Evolutionary conservation across 2,888 invertebrate genomes (phyloP), one percentile per base, ranked within the genome.

Genomic region (Alloplasta piceator): DNA sequence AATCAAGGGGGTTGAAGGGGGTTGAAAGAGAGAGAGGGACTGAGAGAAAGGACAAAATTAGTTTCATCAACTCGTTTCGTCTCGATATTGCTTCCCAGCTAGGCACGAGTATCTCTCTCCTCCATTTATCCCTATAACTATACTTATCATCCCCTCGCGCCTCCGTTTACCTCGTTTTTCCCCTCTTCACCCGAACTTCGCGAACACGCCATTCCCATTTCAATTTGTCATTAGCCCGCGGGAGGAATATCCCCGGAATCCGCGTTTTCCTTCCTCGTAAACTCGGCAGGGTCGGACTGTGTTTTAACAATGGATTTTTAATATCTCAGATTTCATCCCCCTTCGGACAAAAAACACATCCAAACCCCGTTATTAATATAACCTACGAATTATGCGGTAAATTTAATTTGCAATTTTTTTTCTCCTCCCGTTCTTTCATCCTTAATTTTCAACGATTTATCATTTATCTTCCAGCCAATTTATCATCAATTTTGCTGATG

Each of bases 61-160:
- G 86, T 87, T 86, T 85, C 89, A 83, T 86, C 85, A 83, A 84
- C 85, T 84, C 83, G 81, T 83, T 85, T 78, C 82, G 82, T 82
- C 84, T 81, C 83, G 85, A 84, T 81, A 83, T 81, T 76, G 75
- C 82, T 82, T 72, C 86, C 67, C 73, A 77, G 76, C 75, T 73
- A 68, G 63, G 72, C 75, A 82, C 64, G 60, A 46, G 58, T 68
- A 76, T 67, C 78, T 41, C 64, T 60, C 26, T 50, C 48, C 61
- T 63, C 67, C 46, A n/a, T 26, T 68, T 9, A 1, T 60, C 56
- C 36, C 52, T 36, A 38, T 46, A 55, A 7, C 60, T 60, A 60
- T 56, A 7, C 38, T 56, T 26, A 61, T 63, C 58, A 50, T 50
- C 50, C 50, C 14, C 52, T 52, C 52, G 26, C 26, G 26, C 26